Conservation (phyloP, 2,113 vertebrate species). For the Brachyistius frenatus region DNA sequence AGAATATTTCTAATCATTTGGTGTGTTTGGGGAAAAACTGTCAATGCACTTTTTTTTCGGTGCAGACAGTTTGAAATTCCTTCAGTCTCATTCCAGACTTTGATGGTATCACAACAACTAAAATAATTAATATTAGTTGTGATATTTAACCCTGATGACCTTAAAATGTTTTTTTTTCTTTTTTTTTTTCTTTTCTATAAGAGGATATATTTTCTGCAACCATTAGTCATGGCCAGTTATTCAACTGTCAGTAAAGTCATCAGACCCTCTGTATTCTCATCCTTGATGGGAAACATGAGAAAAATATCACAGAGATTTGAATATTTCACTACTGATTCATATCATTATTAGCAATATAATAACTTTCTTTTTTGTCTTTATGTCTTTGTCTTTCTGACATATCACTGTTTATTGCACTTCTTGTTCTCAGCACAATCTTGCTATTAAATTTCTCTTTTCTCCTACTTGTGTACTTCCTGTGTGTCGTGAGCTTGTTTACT, state of each 20-base stretch:
- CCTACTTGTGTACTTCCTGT: conserved; percentile 71
- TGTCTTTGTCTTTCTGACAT: conserved; percentile 58
- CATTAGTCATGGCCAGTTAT: conserved; percentile 49
- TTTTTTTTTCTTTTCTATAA: conserved; percentile 22
- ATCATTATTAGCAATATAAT: conserved; percentile 31
- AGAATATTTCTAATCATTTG: conserved; percentile 3
- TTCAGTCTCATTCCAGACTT: conserved; percentile 81
- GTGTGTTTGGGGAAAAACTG: conserved; percentile 48
- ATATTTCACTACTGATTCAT: conserved; percentile 6
- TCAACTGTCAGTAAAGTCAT: conserved; percentile 36
- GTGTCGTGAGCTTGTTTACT: conserved; percentile 37
- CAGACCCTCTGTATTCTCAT: conserved; percentile 30
- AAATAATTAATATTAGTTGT: conserved; percentile 48
- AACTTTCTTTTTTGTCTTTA: conserved; percentile 28
- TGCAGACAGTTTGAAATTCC: conserved; percentile 58
- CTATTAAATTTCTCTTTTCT: conserved; percentile 89
- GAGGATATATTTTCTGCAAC: conserved; percentile 31
- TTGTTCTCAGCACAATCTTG: conserved; percentile 84
- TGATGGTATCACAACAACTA: conserved; percentile 45
- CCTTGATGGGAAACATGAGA: conserved; percentile 33
- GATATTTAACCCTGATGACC: conserved; percentile 40
- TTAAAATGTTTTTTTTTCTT: conserved; percentile 12
- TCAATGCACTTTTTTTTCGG: conserved; percentile 58
- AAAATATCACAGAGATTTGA: conserved; percentile 28
- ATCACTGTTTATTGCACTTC: conserved; percentile 78